Base-by-base conservation (phyloP, 2,888 invertebrate genomes). In the Agrotis exclamationis region DNA sequence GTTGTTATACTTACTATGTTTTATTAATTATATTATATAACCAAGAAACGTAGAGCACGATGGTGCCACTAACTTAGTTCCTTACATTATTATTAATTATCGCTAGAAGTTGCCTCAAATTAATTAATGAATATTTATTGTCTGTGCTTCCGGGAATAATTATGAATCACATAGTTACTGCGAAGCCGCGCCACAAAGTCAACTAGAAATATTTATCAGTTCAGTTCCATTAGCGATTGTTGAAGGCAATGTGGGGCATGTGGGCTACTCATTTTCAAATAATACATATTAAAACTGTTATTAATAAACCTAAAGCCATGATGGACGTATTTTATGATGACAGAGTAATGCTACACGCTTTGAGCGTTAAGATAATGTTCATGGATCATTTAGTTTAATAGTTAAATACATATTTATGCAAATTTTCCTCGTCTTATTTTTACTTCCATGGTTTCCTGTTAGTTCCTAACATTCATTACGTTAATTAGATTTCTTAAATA, bases 61-160 rank as follows among this genome's bases (percentile, higher is more conserved):
- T 56, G 57, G 75, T 70, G 59, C 63, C 60, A 72, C 66, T 70
- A 70, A 79, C 74, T 79, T 80, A 63, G 47, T 77, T 80, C 51
- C 53, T 20, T 28, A 62, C 66, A 80, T 44, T 56, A 45, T 72
- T 74, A 74, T 76, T n/a, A n/a, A n/a, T 74, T 83, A 72, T 79
- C 59, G 72, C 73, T 66, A 74, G 74, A 71, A 70, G 54, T 83
- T 70, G 63, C 50, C 64, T 68, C 72, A 79, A 76, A 82, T 76
- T 71, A 78, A 79, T 74, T 82, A 84, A 88, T 91, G 83, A 89
- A 90, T 90, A 90, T 90, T 87, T 87, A 91, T 89, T 86, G 85
- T 70, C 72, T 83, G 73, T 85, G 87, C 88, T 89, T 91, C 91
- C 91, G 91, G 90, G 87, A 87, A 85, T 82, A 71, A 80, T 85